Conservation (phyloP, 2,797 vertebrate genomes). For the Acanthurus leucopareius region DNA sequence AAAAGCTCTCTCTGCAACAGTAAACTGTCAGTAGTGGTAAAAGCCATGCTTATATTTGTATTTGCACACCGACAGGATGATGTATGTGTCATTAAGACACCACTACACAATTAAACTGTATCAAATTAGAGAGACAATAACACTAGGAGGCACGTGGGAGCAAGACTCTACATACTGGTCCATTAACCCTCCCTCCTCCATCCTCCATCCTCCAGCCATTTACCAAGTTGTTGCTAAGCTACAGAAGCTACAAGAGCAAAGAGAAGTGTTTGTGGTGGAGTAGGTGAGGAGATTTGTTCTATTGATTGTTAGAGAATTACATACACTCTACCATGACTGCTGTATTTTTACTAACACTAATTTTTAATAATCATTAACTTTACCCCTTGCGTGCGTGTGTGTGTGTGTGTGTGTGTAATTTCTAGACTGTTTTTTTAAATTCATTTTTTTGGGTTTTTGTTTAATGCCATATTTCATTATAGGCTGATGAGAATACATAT, state of each 20-base stretch:
- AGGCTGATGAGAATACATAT: too few relatives aligned
- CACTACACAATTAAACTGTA: conserved; percentile 68
- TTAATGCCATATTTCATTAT: too few relatives aligned
- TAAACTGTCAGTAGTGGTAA: conserved; percentile 26
- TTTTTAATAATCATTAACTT: too few relatives aligned
- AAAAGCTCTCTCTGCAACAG: conserved; percentile 14
- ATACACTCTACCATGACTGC: neutral
- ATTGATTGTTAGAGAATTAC: conserved; percentile 26
- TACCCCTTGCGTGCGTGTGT: too few relatives aligned
- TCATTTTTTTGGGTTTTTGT: too few relatives aligned
- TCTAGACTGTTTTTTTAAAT: too few relatives aligned
- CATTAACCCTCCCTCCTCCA: conserved; percentile 68
- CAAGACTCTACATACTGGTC: conserved; percentile 58
- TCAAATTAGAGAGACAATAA: conserved; percentile 66
- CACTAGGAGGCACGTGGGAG: conserved; percentile 60
- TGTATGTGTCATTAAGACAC: conserved; percentile 71
- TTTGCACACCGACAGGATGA: conserved; percentile 72
- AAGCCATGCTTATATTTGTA: conserved; percentile 61
- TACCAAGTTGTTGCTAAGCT: conserved; percentile 75
- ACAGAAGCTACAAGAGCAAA: conserved; percentile 45
- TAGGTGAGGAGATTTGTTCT: conserved; percentile 44
- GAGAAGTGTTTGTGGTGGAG: conserved; percentile 41
- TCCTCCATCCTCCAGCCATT: conserved; percentile 44
- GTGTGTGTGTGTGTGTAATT: too few relatives aligned
- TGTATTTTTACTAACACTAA: too few relatives aligned